These are phyloP conservation scores for Drosophila grimshawi DNA, from an alignment of 1,140 invertebrate species.

Conservation along the genomic window DNA sequence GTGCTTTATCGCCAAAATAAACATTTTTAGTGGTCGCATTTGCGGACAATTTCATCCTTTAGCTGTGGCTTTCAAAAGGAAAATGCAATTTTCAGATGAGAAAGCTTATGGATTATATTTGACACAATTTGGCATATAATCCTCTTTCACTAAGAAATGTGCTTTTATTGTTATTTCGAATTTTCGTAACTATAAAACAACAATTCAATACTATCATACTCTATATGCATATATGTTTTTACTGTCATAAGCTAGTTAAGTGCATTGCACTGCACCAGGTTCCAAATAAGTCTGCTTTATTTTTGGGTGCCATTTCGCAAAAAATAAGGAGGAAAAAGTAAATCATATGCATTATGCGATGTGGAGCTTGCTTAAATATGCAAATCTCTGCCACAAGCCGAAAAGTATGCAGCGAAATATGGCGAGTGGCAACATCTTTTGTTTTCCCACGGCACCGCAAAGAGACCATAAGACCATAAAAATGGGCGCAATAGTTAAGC, in stretches of 20 bases:
- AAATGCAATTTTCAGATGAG: too few relatives aligned
- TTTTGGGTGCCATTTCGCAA: constrained; percentile 25
- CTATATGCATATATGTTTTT: not conserved
- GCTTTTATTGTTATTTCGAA: too few relatives aligned
- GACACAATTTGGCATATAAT: too few relatives aligned
- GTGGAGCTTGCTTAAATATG: constrained; percentile 58
- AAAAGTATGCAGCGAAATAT: constrained; percentile 58
- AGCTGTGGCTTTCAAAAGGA: too few relatives aligned
- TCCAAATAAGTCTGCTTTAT: constrained; percentile 62
- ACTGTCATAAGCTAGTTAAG: constrained; percentile 31
- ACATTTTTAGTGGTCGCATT: too few relatives aligned
- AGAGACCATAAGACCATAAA: constrained; percentile 30
- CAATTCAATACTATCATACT: constrained; percentile 6
- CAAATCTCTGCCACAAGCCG: constrained; percentile 59
- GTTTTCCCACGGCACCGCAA: constrained; percentile 62
- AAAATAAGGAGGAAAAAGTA: constrained; percentile 23
- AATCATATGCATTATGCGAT: constrained; percentile 52
- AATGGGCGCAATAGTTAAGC: constrained; percentile 57
- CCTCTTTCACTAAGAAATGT: too few relatives aligned
- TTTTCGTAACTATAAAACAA: not conserved
- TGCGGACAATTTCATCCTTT: too few relatives aligned
- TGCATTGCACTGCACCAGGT: constrained; percentile 27
- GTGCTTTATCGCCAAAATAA: not conserved
- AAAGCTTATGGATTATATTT: too few relatives aligned
- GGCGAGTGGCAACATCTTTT: constrained; percentile 62